Percentiles rank a stretch among this genome's conserved stretches.
Conservation (phyloP, 2,113 vertebrate species). For the Silurus glanis region DNA sequence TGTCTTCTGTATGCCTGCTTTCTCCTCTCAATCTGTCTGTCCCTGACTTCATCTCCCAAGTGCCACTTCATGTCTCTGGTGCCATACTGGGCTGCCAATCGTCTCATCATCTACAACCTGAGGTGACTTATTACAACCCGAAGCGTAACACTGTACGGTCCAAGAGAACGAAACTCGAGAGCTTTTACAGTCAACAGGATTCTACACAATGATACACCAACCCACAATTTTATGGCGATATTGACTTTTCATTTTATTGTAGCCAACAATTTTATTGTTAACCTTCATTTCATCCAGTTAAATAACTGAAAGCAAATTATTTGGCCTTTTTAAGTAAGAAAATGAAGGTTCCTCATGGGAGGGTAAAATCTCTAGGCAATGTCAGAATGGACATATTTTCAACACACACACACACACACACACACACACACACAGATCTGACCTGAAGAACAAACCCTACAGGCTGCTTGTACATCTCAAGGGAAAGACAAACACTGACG, state of each 20-base stretch:
- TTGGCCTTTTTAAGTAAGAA: slow-evolving; percentile 2
- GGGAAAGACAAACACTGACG: background rate
- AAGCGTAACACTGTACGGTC: background rate
- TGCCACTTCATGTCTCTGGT: background rate
- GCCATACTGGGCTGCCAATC: slow-evolving; percentile 4
- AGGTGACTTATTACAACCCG: slow-evolving; percentile 43
- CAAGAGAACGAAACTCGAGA: background rate
- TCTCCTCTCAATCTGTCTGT: slow-evolving; percentile 5
- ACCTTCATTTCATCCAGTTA: background rate
- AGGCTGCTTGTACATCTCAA: background rate
- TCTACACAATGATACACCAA: slow-evolving; percentile 57
- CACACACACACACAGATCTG: background rate
- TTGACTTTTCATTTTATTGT: background rate
- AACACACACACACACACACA: background rate
- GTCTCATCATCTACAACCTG: slow-evolving; percentile 7
- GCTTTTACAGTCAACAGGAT: background rate
- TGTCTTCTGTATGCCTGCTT: slow-evolving; percentile 32
- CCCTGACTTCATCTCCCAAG: background rate
- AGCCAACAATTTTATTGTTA: too few species aligned
- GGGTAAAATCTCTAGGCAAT: background rate
- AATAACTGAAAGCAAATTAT: background rate
- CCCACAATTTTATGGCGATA: slow-evolving; percentile 59
- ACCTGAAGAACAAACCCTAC: background rate
- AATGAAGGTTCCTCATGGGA: background rate
- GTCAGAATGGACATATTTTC: background rate